A percentile compares a stretch with the other conserved stretches of the same genome.
Evolutionary conservation across 2,888 invertebrate species (phyloP).

Genomic region (Portevinia maculata): DNA sequence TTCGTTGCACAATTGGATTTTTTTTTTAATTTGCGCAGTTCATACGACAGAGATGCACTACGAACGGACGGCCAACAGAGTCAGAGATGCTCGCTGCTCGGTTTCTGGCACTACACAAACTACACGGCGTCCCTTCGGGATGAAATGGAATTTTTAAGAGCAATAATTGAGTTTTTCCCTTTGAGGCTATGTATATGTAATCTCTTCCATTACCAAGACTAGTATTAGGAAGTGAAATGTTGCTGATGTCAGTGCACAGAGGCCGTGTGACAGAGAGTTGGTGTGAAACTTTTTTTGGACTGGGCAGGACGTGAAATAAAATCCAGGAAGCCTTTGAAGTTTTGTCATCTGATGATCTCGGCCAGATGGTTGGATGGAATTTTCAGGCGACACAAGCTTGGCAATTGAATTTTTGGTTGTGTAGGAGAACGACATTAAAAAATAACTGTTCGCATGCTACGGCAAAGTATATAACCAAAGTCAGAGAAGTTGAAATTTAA

Average conservation of each 20-base stretch:
- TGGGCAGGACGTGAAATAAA: constrained; percentile 28
- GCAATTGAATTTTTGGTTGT: constrained; percentile 65
- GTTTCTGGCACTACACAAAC: constrained; percentile 1
- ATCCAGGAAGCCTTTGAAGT: constrained; percentile 70
- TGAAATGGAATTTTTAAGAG: constrained; percentile 73
- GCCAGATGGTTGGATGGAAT: constrained; percentile 44
- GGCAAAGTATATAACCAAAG: constrained; percentile 29
- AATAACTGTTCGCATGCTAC: constrained; percentile 46
- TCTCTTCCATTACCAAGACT: constrained; percentile 61
- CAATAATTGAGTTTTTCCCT: constrained; percentile 73
- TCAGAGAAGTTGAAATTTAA: constrained; percentile 50
- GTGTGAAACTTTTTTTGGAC: not conserved
- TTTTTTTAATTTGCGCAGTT: constrained; percentile 63
- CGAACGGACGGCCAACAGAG: constrained; percentile 17
- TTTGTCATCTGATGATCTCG: constrained; percentile 63
- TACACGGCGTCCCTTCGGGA: constrained; percentile 37
- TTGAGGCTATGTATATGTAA: constrained; percentile 68
- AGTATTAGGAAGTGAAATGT: constrained; percentile 66
- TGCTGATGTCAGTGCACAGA: constrained; percentile 16
- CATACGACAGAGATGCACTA: constrained; percentile 44
- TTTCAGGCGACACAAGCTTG: constrained; percentile 59
- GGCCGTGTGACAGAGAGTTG: not conserved
- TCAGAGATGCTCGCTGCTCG: not conserved
- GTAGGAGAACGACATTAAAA: constrained; percentile 48
- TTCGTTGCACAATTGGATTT: constrained; percentile 72